Base-by-base conservation (phyloP, 2,797 vertebrate genomes). In the Muraenolepis orangiensis region DNA sequence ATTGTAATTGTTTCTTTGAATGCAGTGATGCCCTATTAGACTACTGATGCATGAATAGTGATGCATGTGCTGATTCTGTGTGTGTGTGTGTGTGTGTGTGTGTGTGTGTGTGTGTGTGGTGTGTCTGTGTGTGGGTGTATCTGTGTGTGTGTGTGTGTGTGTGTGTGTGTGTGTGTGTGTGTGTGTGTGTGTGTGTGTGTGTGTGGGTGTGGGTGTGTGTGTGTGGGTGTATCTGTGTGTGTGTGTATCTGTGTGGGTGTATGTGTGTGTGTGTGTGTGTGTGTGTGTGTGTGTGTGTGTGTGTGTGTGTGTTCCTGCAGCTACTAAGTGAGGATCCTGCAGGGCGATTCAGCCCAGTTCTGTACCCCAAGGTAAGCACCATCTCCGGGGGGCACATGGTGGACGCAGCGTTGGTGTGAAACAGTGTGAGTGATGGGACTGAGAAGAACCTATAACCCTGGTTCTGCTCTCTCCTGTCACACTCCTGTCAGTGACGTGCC, bases 301-400 rank as follows among this genome's bases (percentile, higher is more conserved):
- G 26, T 30, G 66, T 30, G 64, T 66, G 61, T 66, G 64, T 66
- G 14, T 30, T 20, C 2, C 75, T 75, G 18, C 82, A 97, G 96
- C 90, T 97, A 82, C 93, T 96, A 71, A 97, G 95, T 8, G 95
- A 96, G 68, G 96, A 98, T 0, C 87, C 96, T 42, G 94, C 93
- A 0, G 92, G 94, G 36, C 92, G 94, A 1, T 97, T 98, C 90
- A 96, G 93, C 77, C 97, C 97, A 0, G 94, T 98, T 78, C 91
- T 98, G 75, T 98, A 97, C 78, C 96, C 96, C 5, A 97, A 96
- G 96, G 96, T 98, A 87, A 86, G 85, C 57, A 30, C 20, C 13
- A 20, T 1, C 13, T 66, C 12, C 30, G 66, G 20, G 66, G 20
- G 66, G 30, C 12, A 6, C 66, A 16, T 3, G n/a, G 1, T 26